Base-by-base conservation (phyloP, 1,140 invertebrate species). In the Megalopta genalis region DNA sequence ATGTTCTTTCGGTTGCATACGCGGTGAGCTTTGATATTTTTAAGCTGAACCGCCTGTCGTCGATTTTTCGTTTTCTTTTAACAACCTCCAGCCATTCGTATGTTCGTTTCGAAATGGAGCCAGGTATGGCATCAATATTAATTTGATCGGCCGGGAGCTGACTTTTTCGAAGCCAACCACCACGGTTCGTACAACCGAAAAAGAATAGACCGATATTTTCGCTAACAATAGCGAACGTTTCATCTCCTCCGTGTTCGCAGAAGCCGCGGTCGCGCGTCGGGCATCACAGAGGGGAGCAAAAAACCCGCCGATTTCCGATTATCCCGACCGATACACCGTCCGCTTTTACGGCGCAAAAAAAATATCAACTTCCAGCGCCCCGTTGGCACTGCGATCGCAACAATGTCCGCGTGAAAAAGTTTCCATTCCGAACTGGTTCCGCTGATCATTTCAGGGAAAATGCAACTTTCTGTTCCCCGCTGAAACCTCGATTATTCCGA, bases 401-500 rank as follows among this genome's bases (percentile, higher is more conserved):
- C 27, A 16, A 14, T 9, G 60, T 69, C 37, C 64, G 21, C 3
- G 27, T 18, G 42, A 25, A 63, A 77, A 69, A 75, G 73, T 75
- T 77, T 77, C n/a, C 66, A 62, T 54, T 69, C 52, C 66, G n/a
- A 49, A 6, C 25, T 9, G 21, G 42, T 68, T 67, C 25, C 46
- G 18, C 23, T 52, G 73, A 76, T 76, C 67, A 76, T 76, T 59
- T 14, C 73, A 68, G 18, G 54, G 65, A 69, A 69, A 77, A 67
- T 16, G 64, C 42, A 60, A 16, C 52, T 62, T 32, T 32, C 32
- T 32, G 32, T 32, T 32, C 21, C 9, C 14, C 42, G 12, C 14
- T 46, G 71, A 27, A 64, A 52, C 27, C 25, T 37, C 52, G 25
- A 68, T 46, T 76, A 54, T 76, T 62, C 37, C 14, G 42, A 5